Conservation (phyloP, 2,888 invertebrate genomes). For the Euplagia quadripunctaria region DNA sequence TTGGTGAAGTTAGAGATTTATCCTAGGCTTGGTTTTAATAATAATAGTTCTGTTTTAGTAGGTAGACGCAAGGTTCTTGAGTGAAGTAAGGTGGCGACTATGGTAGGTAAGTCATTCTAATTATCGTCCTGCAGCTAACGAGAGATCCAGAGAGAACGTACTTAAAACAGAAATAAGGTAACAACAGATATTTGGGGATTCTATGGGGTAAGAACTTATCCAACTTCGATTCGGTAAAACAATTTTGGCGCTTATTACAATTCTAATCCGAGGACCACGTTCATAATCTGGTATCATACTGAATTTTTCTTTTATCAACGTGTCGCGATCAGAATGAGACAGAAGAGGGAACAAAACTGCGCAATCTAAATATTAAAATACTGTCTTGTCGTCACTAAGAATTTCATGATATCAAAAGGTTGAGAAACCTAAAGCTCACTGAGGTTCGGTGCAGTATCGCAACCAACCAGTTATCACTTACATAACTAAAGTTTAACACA, state of each 20-base stretch:
- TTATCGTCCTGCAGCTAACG: no score
- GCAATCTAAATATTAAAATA: neutral
- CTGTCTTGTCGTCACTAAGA: neutral
- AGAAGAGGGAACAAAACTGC: no score
- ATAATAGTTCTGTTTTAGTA: neutral
- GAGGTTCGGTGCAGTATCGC: slow-evolving; percentile 34
- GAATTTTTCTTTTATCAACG: no score
- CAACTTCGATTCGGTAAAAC: neutral
- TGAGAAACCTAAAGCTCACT: slow-evolving; percentile 16
- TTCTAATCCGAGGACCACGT: neutral
- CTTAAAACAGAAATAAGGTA: neutral
- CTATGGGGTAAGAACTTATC: neutral
- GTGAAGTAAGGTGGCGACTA: neutral
- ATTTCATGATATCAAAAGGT: neutral
- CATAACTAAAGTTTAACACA: slow-evolving; percentile 68
- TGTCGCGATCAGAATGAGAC: no score
- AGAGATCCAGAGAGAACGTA: neutral
- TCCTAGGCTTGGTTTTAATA: neutral
- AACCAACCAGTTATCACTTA: slow-evolving; percentile 72
- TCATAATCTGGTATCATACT: neutral
- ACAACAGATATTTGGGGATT: neutral
- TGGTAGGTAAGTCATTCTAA: neutral
- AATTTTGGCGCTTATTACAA: neutral
- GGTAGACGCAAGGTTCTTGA: neutral
- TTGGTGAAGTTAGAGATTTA: neutral